Conservation (phyloP, 53 echinoderm and acorn worm species). For the Holothuria leucospilota region DNA sequence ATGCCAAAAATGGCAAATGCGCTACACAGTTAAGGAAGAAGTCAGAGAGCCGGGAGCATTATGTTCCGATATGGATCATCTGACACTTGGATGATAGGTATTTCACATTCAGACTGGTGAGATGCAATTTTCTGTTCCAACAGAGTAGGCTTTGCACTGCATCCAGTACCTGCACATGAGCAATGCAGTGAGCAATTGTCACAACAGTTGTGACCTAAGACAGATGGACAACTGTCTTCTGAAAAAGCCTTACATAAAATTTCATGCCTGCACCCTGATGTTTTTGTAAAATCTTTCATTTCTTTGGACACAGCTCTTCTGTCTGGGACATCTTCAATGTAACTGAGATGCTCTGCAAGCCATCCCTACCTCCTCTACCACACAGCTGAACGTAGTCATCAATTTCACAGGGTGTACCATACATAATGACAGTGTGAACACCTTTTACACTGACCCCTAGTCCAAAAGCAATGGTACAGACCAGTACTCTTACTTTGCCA, state of each 20-base stretch:
- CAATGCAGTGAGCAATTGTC: constrained; percentile 5
- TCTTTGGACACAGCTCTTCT: background rate
- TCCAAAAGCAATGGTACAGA: constrained; percentile 59
- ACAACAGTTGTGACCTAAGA: constrained; percentile 2
- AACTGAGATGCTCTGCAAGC: constrained; percentile 35
- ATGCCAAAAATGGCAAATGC: too few relatives aligned
- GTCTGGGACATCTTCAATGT: constrained; percentile 39
- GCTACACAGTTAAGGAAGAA: too few relatives aligned
- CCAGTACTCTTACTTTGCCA: constrained; percentile 38
- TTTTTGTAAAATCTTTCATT: constrained; percentile 43
- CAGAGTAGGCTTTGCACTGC: background rate
- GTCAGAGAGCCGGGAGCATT: too few relatives aligned
- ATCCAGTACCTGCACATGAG: constrained; percentile 3
- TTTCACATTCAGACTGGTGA: background rate
- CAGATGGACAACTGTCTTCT: background rate
- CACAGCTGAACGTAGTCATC: constrained; percentile 55
- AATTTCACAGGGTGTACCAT: constrained; percentile 19
- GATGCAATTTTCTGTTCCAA: constrained; percentile 4
- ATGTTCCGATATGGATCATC: background rate
- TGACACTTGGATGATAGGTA: background rate
- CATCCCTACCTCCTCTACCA: constrained; percentile 45
- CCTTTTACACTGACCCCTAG: constrained; percentile 46
- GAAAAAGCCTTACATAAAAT: constrained; percentile 1
- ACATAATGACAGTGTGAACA: constrained; percentile 38
- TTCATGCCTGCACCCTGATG: constrained; percentile 17